These are phyloP conservation scores for Passerina amoena DNA, from an alignment of 2,113 vertebrate genomes.

Conservation along the genomic window DNA sequence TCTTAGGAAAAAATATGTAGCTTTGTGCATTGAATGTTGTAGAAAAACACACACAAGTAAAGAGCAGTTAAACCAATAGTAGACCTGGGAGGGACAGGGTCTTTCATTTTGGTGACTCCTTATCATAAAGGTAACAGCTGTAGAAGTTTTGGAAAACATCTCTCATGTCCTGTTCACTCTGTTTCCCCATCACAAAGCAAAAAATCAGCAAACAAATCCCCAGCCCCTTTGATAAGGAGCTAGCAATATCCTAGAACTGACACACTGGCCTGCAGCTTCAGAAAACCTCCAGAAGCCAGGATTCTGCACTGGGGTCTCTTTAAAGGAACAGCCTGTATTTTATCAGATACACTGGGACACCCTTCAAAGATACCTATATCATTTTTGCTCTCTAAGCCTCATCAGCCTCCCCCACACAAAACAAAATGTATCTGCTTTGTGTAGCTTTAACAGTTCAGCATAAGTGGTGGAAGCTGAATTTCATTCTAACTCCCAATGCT, in stretches of 20 bases:
- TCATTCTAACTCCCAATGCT: background rate
- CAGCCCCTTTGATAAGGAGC: background rate
- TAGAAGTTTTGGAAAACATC: background rate
- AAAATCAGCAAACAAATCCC: background rate
- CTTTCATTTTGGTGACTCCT: background rate
- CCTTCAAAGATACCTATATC: background rate
- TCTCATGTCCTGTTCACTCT: rapidly evolving
- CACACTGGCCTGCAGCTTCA: background rate
- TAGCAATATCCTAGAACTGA: background rate
- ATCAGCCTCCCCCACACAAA: background rate
- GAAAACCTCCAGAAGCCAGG: background rate
- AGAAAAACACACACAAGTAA: background rate
- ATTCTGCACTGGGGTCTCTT: background rate
- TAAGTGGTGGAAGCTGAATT: background rate
- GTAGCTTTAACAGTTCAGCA: background rate
- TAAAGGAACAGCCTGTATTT: background rate
- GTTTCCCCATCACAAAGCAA: background rate
- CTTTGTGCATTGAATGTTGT: background rate
- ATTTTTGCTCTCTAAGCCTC: background rate
- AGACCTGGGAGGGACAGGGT: background rate
- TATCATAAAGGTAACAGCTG: background rate
- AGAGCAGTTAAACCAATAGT: background rate
- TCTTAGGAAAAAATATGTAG: background rate
- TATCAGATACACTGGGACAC: background rate
- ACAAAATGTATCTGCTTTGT: background rate